Evolutionary conservation across 1,140 invertebrate species (phyloP).

Genomic region (Cherax quadricarinatus): DNA sequence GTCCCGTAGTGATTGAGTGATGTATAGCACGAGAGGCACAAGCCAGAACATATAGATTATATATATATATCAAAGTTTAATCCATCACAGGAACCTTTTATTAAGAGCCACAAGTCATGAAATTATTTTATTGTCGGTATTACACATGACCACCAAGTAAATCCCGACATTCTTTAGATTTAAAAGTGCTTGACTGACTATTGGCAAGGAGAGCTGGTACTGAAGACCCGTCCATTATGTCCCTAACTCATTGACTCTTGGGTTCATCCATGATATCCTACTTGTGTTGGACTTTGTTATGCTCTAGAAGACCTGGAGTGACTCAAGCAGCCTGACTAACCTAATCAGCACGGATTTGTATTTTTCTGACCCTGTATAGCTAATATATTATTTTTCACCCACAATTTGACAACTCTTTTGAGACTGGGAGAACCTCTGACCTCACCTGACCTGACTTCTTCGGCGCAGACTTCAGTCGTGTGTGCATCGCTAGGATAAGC

Average conservation of each 20-base stretch:
- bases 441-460: slow-evolving; percentile 62
- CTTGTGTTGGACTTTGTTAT: background rate
- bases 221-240: too few relatives aligned
- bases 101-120: too few relatives aligned
- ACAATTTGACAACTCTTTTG: background rate
- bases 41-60: too few relatives aligned
- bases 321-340: background rate
- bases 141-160: too few relatives aligned
- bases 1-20: background rate
- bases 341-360: background rate
- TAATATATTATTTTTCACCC: background rate
- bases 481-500: slow-evolving; percentile 67
- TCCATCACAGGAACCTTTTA: too few relatives aligned
- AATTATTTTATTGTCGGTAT: too few relatives aligned
- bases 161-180: too few relatives aligned
- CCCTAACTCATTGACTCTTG: background rate
- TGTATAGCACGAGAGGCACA: too few relatives aligned
- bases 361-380: background rate
- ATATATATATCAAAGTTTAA: too few relatives aligned
- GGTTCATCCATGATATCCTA: background rate
- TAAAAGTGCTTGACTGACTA: too few relatives aligned
- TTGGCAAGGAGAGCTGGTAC: too few relatives aligned
- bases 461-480: slow-evolving; percentile 50
- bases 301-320: background rate
- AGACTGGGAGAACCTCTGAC: background rate